These are phyloP conservation scores for Amblyopsis rosae DNA, from an alignment of 2,113 vertebrate genomes.

Conservation along the genomic window DNA sequence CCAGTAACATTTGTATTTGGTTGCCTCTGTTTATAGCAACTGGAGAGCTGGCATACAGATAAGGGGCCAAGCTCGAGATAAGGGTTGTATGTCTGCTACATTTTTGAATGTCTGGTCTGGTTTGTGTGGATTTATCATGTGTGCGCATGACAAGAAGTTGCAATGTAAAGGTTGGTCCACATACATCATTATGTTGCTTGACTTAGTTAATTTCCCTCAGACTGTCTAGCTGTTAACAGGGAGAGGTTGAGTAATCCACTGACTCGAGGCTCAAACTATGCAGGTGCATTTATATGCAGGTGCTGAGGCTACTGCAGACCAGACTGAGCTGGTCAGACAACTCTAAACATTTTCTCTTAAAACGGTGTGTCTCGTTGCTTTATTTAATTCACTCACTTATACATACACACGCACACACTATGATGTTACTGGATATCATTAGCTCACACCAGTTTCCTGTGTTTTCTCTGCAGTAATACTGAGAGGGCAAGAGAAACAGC, in stretches of 20 bases:
- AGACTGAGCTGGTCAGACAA: conserved; percentile 30
- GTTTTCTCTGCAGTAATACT: conserved; percentile 5
- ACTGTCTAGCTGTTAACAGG: too few relatives aligned
- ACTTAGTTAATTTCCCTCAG: too few relatives aligned
- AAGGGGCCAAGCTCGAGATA: conserved; percentile 53
- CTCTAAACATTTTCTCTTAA: conserved; percentile 13
- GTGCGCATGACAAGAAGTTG: neutral
- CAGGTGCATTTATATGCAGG: conserved; percentile 66
- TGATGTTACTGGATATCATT: neutral
- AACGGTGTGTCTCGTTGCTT: neutral
- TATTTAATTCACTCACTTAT: too few relatives aligned
- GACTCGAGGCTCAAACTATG: conserved; percentile 25
- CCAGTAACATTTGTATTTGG: conserved; percentile 4
- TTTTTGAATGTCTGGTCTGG: conserved; percentile 36
- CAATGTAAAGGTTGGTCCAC: too few relatives aligned
- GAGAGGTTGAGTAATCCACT: conserved; percentile 27
- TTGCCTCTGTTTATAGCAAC: conserved; percentile 61
- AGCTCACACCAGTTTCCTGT: neutral
- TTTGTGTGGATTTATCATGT: conserved; percentile 10
- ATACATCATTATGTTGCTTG: too few relatives aligned
- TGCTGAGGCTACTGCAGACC: conserved; percentile 53
- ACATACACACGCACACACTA: neutral
- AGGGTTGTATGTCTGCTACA: conserved; percentile 44
- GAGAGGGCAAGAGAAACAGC: neutral
- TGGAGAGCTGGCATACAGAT: conserved; percentile 40